These are phyloP conservation scores for Delphinapterus leucas DNA, from an alignment of 2,113 vertebrate genomes.

Conservation along the genomic window DNA sequence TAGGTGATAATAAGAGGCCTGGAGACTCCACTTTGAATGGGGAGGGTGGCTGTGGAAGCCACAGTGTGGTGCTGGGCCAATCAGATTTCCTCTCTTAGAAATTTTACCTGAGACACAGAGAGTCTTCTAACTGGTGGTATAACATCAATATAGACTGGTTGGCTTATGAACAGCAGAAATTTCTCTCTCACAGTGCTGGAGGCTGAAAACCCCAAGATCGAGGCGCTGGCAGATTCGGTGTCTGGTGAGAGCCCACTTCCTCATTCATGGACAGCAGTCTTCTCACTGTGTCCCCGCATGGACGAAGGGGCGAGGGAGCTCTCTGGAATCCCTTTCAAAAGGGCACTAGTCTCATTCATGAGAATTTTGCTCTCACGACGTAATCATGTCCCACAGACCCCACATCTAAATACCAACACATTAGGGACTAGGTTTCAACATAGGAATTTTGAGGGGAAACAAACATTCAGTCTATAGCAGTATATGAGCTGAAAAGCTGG, in stretches of 20 bases:
- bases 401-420: neutral
- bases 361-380: neutral
- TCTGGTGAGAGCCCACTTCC: neutral
- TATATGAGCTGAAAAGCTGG: neutral
- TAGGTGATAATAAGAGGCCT: neutral
- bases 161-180: neutral
- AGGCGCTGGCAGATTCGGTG: too few species aligned
- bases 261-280: neutral
- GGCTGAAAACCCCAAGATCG: too few species aligned
- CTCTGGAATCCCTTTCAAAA: neutral
- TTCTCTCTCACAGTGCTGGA: too few species aligned
- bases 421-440: neutral
- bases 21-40: neutral
- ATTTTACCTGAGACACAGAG: neutral
- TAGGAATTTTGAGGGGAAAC: neutral
- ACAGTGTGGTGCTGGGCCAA: neutral
- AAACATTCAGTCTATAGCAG: neutral
- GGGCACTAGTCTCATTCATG: neutral
- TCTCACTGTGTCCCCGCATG: neutral
- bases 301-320: neutral
- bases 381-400: neutral
- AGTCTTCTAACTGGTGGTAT: neutral
- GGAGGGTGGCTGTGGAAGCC: neutral
- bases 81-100: neutral
- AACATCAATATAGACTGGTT: neutral